Evolutionary conservation across 2,888 invertebrate species (phyloP).

Genomic region (Cheilosia grossa): DNA sequence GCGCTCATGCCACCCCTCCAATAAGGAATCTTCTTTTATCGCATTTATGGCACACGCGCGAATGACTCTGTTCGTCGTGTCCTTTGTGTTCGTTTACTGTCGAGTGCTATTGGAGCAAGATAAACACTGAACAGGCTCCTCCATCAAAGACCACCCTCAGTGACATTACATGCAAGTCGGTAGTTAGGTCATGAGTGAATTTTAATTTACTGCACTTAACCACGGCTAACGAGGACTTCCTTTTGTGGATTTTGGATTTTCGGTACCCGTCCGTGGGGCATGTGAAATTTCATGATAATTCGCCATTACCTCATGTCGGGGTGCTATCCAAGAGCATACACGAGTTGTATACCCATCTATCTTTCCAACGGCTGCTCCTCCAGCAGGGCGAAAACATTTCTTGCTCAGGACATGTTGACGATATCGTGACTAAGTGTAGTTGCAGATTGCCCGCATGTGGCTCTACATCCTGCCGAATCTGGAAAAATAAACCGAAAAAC

Average conservation of each 20-base stretch:
- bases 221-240: conserved; percentile 38
- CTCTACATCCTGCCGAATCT: conserved; percentile 56
- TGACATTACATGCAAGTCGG: conserved; percentile 68
- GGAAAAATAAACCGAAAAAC: conserved; percentile 28
- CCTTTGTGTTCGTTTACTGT: conserved; percentile 3
- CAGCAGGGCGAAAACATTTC: conserved; percentile 24
- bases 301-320: conserved; percentile 52
- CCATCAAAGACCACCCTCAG: conserved; percentile 23
- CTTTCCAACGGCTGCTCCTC: conserved; percentile 16
- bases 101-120: conserved; percentile 54
- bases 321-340: conserved; percentile 25
- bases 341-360: conserved; percentile 41
- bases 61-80: conserved; percentile 33
- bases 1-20: neutral
- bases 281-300: conserved; percentile 61
- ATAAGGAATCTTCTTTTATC: conserved; percentile 45
- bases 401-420: conserved; percentile 41
- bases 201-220: conserved; percentile 68
- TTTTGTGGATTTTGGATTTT: conserved; percentile 59
- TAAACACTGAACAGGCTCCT: conserved; percentile 57
- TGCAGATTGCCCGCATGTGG: conserved; percentile 65
- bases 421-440: conserved; percentile 66
- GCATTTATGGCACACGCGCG: conserved; percentile 59
- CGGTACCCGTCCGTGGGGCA: neutral
- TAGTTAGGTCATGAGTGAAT: conserved; percentile 66